These are phyloP conservation scores for Plecotus auritus DNA, from an alignment of 2,113 vertebrate genomes.

Conservation along the genomic window DNA sequence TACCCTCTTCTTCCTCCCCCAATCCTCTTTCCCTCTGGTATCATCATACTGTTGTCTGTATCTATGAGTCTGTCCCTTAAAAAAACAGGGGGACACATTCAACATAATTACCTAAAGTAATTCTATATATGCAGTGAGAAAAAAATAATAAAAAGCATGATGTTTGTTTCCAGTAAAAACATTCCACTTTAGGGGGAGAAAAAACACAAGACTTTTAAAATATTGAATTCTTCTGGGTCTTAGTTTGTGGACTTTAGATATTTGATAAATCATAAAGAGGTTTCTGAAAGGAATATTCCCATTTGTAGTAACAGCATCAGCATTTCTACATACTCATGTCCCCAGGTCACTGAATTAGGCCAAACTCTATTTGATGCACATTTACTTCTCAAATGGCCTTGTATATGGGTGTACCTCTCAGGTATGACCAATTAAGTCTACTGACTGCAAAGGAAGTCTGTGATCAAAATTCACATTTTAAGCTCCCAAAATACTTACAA, in stretches of 20 bases:
- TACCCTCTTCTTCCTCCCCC: background rate
- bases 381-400: constrained; percentile 9
- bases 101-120: background rate
- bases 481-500: constrained; percentile 48
- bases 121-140: background rate
- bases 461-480: constrained; percentile 66
- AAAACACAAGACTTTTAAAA: background rate
- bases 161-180: background rate
- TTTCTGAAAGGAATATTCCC: background rate
- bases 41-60: background rate
- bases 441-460: constrained; percentile 45
- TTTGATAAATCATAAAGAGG: background rate
- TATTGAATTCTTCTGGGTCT: background rate
- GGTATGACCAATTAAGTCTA: constrained; percentile 44
- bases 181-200: background rate
- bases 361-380: background rate
- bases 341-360: constrained; percentile 15
- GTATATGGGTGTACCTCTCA: constrained; percentile 38
- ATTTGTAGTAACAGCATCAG: background rate
- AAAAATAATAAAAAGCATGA: background rate
- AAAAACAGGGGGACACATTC: background rate
- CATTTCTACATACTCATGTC: background rate
- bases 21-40: background rate
- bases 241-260: background rate
- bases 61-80: background rate